Evolutionary conservation across 2,797 vertebrate genomes (phyloP), one percentile per base, ranked within the genome.

Genomic region (Oryzias dopingdopingensis): DNA sequence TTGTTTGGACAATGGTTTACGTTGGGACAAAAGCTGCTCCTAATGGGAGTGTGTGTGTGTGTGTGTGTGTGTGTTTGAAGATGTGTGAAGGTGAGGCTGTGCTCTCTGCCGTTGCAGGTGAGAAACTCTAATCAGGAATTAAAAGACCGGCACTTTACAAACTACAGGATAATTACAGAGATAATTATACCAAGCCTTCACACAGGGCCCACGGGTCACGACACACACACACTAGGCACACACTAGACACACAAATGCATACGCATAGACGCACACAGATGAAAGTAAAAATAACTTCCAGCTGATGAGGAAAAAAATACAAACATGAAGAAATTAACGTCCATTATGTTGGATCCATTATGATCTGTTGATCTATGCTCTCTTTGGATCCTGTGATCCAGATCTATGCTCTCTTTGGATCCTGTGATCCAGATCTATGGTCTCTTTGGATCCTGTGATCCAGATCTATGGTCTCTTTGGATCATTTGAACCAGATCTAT

Each of bases 121-220:
- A 90, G 88, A 90, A 82, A 82, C 87, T 89, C 77, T 92, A 90
- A 91, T 91, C 86, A 86, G 75, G 87, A 90, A 87, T 89, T 91
- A 92, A 91, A 91, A 70, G 87, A 91, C 90, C 89, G 86, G 85
- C 89, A 91, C 90, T 92, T 92, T 91, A 88, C 89, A 92, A 91
- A 91, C 90, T 89, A 91, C 86, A 82, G 83, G 75, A 89, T 89
- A 91, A 90, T 92, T 91, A 91, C 86, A 89, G 70, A 79, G 88
- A 90, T 91, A 91, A 91, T 92, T 92, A 91, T 85, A 89, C 82
- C 80, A 77, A 85, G 89, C 83, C 77, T 90, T 82, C 85, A 84
- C 87, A 84, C 82, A 63, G 81, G 80, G 83, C 86, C 86, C 81
- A 80, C 81, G 56, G 88, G 87, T 91, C 88, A 84, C 86, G 89